These are phyloP conservation scores for Autographa gamma DNA, from an alignment of 2,888 invertebrate species.

Conservation along the genomic window DNA sequence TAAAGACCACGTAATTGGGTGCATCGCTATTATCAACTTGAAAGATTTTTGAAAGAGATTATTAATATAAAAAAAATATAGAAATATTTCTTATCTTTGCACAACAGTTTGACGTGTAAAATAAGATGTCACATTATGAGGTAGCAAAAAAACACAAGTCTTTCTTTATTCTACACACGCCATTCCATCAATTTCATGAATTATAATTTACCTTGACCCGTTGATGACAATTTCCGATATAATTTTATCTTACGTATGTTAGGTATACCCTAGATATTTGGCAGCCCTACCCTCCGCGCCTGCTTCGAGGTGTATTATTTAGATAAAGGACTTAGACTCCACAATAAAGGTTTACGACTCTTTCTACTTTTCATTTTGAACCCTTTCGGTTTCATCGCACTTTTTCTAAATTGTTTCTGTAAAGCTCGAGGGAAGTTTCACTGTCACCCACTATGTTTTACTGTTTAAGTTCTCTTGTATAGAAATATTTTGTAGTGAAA, in stretches of 20 bases:
- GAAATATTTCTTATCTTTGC: no score
- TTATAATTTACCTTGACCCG: no score
- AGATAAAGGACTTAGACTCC: conserved; percentile 51
- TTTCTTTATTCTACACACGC: no score
- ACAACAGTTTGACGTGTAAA: no score
- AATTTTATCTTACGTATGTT: not conserved
- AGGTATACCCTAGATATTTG: not conserved
- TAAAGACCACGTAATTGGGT: not conserved
- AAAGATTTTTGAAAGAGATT: no score
- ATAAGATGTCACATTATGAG: no score
- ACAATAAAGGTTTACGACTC: conserved; percentile 62
- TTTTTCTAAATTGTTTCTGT: not conserved
- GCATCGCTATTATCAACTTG: no score
- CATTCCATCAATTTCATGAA: no score
- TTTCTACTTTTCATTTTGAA: conserved; percentile 52
- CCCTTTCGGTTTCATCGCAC: conserved; percentile 27
- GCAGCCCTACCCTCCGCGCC: conserved; percentile 29
- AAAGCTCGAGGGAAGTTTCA: conserved; percentile 23
- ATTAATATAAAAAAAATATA: no score
- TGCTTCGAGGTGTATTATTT: conserved; percentile 46
- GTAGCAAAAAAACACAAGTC: no score
- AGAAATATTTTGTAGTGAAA: not conserved
- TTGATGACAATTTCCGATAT: not conserved
- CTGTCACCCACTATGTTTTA: conserved; percentile 51
- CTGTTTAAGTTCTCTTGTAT: conserved; percentile 18